Base-by-base conservation (phyloP, 2,888 invertebrate genomes). In the Agriotes lineatus region DNA sequence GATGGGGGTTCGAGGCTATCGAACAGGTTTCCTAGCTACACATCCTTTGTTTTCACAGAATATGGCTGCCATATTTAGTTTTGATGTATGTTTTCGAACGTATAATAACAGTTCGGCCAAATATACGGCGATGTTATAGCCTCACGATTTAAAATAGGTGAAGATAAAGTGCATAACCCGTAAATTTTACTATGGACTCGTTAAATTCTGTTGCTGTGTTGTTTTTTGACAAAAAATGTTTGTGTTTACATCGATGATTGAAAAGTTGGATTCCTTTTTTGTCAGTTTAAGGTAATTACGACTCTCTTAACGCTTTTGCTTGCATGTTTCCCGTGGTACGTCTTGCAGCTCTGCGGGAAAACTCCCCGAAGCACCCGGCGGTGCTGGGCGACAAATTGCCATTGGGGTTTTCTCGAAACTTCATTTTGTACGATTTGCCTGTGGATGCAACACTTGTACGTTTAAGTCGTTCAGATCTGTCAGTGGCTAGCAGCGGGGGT, bases 11-110 rank as follows among this genome's bases (percentile, higher is more conserved):
- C 82, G 81, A 82, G 82, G 81, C 80, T 84, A 83, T 82, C 76
- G 79, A 80, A 79, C 79, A 80, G 81, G 82, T 81, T 83, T 83
- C 83, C 78, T 81, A 81, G 84, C 82, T 84, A 84, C 80, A 81
- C 82, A 84, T 84, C 84, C 85, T 91, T 91, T 92, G 92, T 91
- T 92, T 91, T 91, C 88, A 90, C 89, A 89, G 90, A 90, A 90
- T 91, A 91, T 92, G 91, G 91, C 91, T 91, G 92, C 92, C 92
- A 91, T 92, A 90, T 92, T 92, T 91, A 90, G 90, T 87, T 91
- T 90, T 90, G 89, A 90, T 90, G 89, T 90, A 90, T 91, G 90
- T 91, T 91, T 91, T 91, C 89, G 88, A 86, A 86, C 85, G 85
- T 85, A 81, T 80, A 79, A 76, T 81, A 80, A 79, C 79, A 79